phyloP scores from a whole-genome alignment of 2,113 vertebrate genomes.

The Tamias sibiricus region DNA sequence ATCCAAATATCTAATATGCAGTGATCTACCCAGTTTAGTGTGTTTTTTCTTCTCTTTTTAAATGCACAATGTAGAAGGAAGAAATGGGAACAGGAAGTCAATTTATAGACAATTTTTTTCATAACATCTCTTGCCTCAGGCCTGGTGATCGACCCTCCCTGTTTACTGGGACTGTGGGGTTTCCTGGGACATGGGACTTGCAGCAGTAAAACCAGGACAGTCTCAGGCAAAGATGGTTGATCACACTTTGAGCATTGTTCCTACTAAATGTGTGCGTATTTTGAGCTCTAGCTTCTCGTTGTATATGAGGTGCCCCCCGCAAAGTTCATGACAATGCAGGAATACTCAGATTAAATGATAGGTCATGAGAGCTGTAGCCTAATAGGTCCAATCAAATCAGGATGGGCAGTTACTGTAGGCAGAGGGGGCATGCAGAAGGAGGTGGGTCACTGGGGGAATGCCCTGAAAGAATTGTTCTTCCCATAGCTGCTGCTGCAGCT shows the following conservation, averaged over 20 bases:
- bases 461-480: too few species aligned
- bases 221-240: neutral
- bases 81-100: neutral
- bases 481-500: too few species aligned
- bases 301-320: too few species aligned
- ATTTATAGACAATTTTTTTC: neutral
- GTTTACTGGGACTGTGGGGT: neutral
- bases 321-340: too few species aligned
- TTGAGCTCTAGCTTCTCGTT: neutral
- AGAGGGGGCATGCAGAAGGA: too few species aligned
- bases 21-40: neutral
- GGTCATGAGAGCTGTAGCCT: too few species aligned
- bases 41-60: conserved; percentile 1
- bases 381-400: too few species aligned
- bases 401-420: too few species aligned
- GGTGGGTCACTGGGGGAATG: too few species aligned
- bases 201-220: neutral
- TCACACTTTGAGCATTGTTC: neutral
- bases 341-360: too few species aligned
- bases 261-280: neutral
- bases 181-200: neutral
- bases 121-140: neutral
- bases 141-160: neutral
- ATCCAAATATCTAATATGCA: neutral
- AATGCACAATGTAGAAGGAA: neutral